These are phyloP conservation scores for Eristalis tenax DNA, from an alignment of 2,888 invertebrate species.

Conservation along the genomic window DNA sequence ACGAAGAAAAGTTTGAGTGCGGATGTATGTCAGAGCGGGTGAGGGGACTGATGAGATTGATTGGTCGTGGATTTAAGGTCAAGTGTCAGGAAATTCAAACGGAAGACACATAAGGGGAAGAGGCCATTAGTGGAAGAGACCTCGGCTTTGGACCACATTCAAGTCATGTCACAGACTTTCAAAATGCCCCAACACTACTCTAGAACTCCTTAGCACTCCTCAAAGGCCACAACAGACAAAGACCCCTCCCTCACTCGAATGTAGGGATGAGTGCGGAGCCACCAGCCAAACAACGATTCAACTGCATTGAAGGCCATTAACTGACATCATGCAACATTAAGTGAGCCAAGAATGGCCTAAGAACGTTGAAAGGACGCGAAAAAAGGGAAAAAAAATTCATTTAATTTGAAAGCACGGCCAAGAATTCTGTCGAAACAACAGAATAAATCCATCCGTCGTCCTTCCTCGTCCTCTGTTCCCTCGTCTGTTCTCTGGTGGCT, in stretches of 20 bases:
- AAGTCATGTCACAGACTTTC: no score
- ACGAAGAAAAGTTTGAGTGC: background rate
- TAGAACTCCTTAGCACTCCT: no score
- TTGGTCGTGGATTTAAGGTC: background rate
- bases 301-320: slow-evolving; percentile 40
- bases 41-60: background rate
- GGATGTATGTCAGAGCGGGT: background rate
- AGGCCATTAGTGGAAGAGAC: no score
- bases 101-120: no score
- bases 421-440: background rate
- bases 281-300: background rate
- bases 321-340: slow-evolving; percentile 48
- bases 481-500: background rate
- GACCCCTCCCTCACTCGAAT: background rate
- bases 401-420: slow-evolving; percentile 42
- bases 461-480: background rate
- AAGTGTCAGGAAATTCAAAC: background rate
- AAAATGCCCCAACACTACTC: no score
- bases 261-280: background rate
- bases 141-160: no score
- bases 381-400: slow-evolving; percentile 6
- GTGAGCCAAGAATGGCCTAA: slow-evolving; percentile 22
- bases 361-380: background rate
- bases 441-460: slow-evolving; percentile 14
- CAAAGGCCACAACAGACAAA: no score